Evolutionary conservation across 2,888 invertebrate genomes (phyloP), one percentile per base, ranked within the genome.

Genomic region (Xestia ashworthii): DNA sequence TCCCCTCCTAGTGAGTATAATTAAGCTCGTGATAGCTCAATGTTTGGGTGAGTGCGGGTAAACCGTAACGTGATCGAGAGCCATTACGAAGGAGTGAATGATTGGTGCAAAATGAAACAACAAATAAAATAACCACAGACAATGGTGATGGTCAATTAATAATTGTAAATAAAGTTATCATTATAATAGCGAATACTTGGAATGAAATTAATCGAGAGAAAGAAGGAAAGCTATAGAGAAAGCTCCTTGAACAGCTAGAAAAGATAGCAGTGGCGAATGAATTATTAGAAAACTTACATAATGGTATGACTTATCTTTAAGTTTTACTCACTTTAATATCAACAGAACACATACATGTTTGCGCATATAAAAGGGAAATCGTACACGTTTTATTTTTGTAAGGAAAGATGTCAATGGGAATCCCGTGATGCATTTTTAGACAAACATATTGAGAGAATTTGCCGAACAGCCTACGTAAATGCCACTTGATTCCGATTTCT

Each of bases 1-100:
- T 71, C 87, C 90, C 91, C 89, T 91, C 89, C 67, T 74, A 67
- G 76, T 80, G 76, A 86, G 75, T 85, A 82, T 90, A 93, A 93
- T 93, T 92, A 89, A 83, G 71, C 70, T 74, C 87, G 79, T 91
- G 93, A 93, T 93, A 91, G 84, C 91, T 93, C 90, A 92, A 92
- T 92, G 83, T 88, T 87, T 78, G 78, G 71, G 77, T 76, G 83
- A 69, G 66, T 19, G 60, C 68, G 83, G 76, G 80, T 69, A 79
- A 76, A 80, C 68, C 67, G 68, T 83, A 72, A 79, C 85, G 77
- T 81, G 84, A 82, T 82, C 67, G 44, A 75, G 58, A 67, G 55
- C 73, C 84, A 87, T 87, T 89, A 84, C 22, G 38, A 66, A 71
- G 69, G 16, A 73, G 78, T 71, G 53, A 77, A 62, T 79, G 60